Evolutionary conservation across 2,113 vertebrate genomes (phyloP).

Genomic region (Calcarius ornatus): DNA sequence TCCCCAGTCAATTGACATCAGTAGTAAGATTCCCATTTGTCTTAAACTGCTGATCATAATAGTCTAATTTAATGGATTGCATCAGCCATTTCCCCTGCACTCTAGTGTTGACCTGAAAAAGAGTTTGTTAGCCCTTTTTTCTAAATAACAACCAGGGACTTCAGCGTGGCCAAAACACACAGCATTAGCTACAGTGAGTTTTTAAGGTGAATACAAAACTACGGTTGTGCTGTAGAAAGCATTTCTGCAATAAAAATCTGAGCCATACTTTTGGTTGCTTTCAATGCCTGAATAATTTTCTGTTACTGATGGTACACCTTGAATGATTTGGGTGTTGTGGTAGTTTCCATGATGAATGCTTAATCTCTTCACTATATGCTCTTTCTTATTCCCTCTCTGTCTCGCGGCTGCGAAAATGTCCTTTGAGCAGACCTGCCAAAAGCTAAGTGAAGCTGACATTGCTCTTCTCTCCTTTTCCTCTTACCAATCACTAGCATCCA

Average conservation of each 20-base stretch:
- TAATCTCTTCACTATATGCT: neutral
- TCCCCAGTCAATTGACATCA: neutral
- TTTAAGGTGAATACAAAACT: neutral
- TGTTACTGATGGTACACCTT: neutral
- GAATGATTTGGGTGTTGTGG: neutral
- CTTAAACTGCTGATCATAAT: neutral
- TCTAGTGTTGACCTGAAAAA: neutral
- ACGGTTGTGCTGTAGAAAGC: neutral
- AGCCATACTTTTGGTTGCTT: neutral
- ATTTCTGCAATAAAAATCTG: neutral
- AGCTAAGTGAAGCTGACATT: neutral
- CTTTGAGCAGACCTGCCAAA: neutral
- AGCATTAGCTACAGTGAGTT: neutral
- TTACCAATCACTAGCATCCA: neutral
- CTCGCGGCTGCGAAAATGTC: neutral
- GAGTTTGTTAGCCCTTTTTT: neutral
- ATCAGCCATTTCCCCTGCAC: neutral
- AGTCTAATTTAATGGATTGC: neutral
- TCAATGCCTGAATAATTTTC: neutral
- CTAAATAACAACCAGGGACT: neutral
- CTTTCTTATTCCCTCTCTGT: neutral
- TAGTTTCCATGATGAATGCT: neutral
- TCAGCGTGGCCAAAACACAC: neutral
- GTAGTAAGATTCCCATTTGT: neutral
- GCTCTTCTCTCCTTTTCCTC: neutral